Percentiles rank a stretch among this genome's conserved stretches.
phyloP scores from a whole-genome alignment of 1,140 invertebrate genomes.

The Drosophila trapezifrons region DNA sequence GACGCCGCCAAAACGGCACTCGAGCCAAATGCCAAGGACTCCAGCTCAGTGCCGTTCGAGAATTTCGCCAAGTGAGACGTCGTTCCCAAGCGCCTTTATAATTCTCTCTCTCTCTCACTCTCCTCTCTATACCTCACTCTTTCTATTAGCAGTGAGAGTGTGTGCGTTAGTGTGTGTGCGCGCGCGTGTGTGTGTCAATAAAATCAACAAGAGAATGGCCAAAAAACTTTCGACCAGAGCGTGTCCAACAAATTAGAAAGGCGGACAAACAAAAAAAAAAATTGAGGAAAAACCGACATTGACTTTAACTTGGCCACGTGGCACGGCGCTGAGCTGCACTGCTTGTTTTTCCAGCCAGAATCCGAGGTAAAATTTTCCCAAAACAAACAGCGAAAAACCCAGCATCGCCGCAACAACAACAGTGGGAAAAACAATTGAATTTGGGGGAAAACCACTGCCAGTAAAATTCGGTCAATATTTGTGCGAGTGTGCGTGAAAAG shows the following conservation, averaged over 20 bases:
- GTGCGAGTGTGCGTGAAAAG: constrained; percentile 20
- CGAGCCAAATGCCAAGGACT: constrained; percentile 74
- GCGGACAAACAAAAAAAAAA: constrained; percentile 6
- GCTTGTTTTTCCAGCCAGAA: constrained; percentile 35
- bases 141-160: not conserved
- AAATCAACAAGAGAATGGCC: constrained; percentile 66
- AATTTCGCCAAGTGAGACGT: constrained; percentile 68
- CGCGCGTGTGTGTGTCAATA: constrained; percentile 57
- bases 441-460: constrained; percentile 26
- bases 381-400: constrained; percentile 29
- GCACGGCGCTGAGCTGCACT: constrained; percentile 5
- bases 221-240: constrained; percentile 45
- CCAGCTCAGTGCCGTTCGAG: constrained; percentile 67
- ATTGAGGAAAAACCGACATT: constrained; percentile 28
- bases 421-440: constrained; percentile 17
- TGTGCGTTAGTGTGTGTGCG: constrained; percentile 19
- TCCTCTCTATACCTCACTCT: not conserved
- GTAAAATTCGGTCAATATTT: constrained; percentile 80
- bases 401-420: constrained; percentile 13
- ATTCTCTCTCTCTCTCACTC: not conserved
- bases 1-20: constrained; percentile 47
- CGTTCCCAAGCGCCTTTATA: constrained; percentile 3
- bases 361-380: constrained; percentile 36
- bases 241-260: constrained; percentile 54
- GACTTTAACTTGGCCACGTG: constrained; percentile 45